Base-by-base conservation (phyloP, 2,113 vertebrate genomes). In the Nansenia antarctica region DNA sequence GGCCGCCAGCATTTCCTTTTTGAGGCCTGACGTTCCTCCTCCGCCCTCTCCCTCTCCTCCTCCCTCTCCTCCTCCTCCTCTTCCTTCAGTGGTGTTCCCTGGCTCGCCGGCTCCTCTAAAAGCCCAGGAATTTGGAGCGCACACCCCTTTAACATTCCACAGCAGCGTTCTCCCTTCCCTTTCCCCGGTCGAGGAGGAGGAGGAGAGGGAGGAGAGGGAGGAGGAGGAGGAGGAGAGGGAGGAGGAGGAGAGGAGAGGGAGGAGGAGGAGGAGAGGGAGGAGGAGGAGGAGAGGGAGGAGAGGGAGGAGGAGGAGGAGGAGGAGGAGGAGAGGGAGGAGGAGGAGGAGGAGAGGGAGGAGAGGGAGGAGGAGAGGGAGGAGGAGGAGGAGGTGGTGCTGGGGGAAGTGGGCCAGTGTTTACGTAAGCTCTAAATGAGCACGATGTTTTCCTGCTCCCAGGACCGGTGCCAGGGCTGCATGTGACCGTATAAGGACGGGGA, bases 401-500 rank as follows among this genome's bases (percentile, higher is more conserved):
- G 60, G 62, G 64, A 59, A 70, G 65, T 11, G 73, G 62, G 74
- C 26, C 29, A 37, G 77, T 91, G 91, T 92, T 91, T 91, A 90
- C 80, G 78, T 60, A 84, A 88, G 88, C 82, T 85, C 73, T 79
- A 89, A 89, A 87, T 83, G 83, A 86, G 81, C 80, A 83, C n/a
- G n/a, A n/a, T 86, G 83, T 84, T 88, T 90, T 87, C 77, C 70
- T 12, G 61, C 83, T 67, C 72, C 69, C 58, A 54, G 70, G 64
- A 82, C 84, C 68, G 1, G 14, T 78, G 80, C 84, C 90, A 84
- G 65, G 81, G 77, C 85, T 81, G 79, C 81, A 76, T 87, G 87
- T 90, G 89, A 91, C 91, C 89, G 73, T 92, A 92, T 90, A 92
- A 89, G 91, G 91, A 87, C 59, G 82, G 67, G 79, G 82, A 86